Evolutionary conservation across 1,140 invertebrate genomes (phyloP), one percentile per base, ranked within the genome.

Genomic region (Diorhabda sublineata): DNA sequence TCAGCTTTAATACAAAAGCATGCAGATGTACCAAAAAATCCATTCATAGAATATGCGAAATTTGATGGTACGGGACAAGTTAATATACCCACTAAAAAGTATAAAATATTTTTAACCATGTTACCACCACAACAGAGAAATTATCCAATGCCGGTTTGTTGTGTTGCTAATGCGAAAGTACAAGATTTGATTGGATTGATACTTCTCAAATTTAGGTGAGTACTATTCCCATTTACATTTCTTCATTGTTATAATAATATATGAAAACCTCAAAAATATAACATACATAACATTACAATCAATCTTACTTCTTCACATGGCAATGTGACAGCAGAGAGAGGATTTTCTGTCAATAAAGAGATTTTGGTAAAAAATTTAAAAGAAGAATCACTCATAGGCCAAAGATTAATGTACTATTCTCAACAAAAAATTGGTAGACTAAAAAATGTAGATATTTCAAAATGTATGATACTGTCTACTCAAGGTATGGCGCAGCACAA

Each of bases 101-200:
- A 91, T 74, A 88, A 88, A 74, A 93, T 98, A 71, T 98, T 92
- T 78, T 86, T 97, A 78, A 94, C 91, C 61, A 94, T 97, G 90
- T 81, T 95, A 9, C 87, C 90, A 43, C 87, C 89, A 68, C 88
- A 90, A 57, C 87, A 93, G 71, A 85, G 93, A 68, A 88, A 88
- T 70, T 97, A 95, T 84, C 95, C 95, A 1, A 83, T 98, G 76
- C 84, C 89, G 77, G 88, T 98, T 26, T 87, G 87, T 72, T 91
- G 96, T 47, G 83, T 95, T 66, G 87, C 90, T 43, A 89, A 85
- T 76, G 94, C 96, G 41, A 96, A 92, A 84, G 93, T 98, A 45
- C 84, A 88, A 72, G 95, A 98, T 79, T 87, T 98, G n/a, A 94
- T 98, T 81, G 96, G 96, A 26, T 87, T 98, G 26, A 94, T 94